Evolutionary conservation across 2,888 invertebrate species (phyloP).

Genomic region (Euphydryas editha): DNA sequence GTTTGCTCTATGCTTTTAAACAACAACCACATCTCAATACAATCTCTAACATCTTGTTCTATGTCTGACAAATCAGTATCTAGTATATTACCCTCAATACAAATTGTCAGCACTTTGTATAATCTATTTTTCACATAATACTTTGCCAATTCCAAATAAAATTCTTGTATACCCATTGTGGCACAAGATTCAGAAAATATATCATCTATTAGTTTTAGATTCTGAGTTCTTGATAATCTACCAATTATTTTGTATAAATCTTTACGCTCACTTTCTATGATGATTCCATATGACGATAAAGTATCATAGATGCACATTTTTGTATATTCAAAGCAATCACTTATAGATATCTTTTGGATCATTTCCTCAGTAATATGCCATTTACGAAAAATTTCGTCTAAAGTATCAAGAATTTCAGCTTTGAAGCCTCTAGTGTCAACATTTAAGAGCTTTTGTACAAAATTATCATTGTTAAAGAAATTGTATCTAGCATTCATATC

Average conservation of each 20-base stretch:
- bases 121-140: conserved; percentile 81
- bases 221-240: conserved; percentile 84
- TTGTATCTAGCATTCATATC: conserved; percentile 77
- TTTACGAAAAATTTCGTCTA: conserved; percentile 79
- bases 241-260: conserved; percentile 83
- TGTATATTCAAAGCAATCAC: conserved; percentile 76
- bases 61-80: conserved; percentile 69
- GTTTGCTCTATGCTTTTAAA: conserved; percentile 82
- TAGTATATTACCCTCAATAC: conserved; percentile 72
- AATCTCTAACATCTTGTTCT: conserved; percentile 74
- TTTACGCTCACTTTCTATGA: conserved; percentile 82
- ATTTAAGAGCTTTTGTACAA: conserved; percentile 70
- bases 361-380: conserved; percentile 84
- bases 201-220: conserved; percentile 79
- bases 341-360: conserved; percentile 78
- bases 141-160: conserved; percentile 80
- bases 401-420: conserved; percentile 64
- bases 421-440: conserved; percentile 74
- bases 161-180: conserved; percentile 74
- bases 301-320: conserved; percentile 84
- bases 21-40: conserved; percentile 79
- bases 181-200: conserved; percentile 81
- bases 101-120: conserved; percentile 79
- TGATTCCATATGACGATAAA: conserved; percentile 85
- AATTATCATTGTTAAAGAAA: conserved; percentile 74